Base-by-base conservation (phyloP, 92 coral and sea anemone species). In the Isaurus tuberculatus region DNA sequence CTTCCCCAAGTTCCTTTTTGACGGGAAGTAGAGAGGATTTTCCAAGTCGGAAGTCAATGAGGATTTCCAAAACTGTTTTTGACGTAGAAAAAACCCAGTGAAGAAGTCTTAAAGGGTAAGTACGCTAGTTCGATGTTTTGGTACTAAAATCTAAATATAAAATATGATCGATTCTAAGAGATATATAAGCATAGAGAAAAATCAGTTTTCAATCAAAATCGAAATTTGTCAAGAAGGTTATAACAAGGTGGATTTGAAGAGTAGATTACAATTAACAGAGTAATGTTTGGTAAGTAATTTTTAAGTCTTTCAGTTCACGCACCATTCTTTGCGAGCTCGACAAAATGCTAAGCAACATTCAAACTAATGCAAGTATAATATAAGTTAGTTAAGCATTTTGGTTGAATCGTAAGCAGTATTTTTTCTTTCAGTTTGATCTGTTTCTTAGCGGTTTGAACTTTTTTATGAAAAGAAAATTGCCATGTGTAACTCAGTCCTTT, bases 21-120 rank as follows among this genome's bases (percentile, higher is more conserved):
- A n/a, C n/a, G n/a, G n/a, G n/a, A n/a, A n/a, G n/a, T n/a, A 22
- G 16, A 22, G 75, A 46, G 60, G 60, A 72, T 40, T 37, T 48
- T 4, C 31, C 33, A 72, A 23, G 43, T n/a, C 61, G 60, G 78
- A 43, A 72, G 60, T 72, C 14, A 25, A 72, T 8, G 78, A 72
- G 58, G 57, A 72, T 42, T 72, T 23, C 58, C 78, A 43, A 72
- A 72, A 26, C 27, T 63, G 27, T 13, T 6, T 4, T 22, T 60
- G 33, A 63, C 33, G 16, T 26, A 26, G 27, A 34, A 10, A 55
- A 46, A 46, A 46, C 53, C 2, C 53, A 19, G 53, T 7, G 53
- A 46, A 5, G 16, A 46, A 46, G 16, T 2, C 2, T 2, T 2
- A 1, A 11, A 19, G 19, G 5, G 58, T 6, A 14, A 60, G 23